These are phyloP conservation scores for Glyphotaelius pellucidus DNA, from an alignment of 2,888 invertebrate species.

Conservation along the genomic window DNA sequence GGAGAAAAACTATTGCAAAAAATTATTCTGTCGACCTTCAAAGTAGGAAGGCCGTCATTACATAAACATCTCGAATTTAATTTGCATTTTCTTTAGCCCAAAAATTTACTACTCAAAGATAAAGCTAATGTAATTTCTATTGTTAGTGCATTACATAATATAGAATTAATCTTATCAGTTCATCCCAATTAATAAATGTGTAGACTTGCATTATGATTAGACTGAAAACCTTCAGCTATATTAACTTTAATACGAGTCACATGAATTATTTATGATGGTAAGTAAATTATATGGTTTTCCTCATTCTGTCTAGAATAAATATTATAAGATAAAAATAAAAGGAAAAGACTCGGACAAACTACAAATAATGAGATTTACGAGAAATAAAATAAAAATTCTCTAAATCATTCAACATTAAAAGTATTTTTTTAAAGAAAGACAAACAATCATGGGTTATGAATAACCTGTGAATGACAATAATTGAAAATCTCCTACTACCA, in stretches of 20 bases:
- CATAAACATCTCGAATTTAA: not conserved
- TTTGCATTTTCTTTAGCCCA: not conserved
- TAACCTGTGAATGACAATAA: too few species aligned
- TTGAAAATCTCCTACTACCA: too few species aligned
- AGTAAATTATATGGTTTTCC: not conserved
- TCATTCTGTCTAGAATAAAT: not conserved
- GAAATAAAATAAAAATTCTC: not conserved
- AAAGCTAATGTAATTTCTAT: not conserved
- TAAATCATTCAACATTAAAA: not conserved
- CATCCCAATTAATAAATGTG: not conserved
- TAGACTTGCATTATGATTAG: not conserved
- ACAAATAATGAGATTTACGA: not conserved
- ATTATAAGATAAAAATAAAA: not conserved
- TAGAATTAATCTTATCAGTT: not conserved
- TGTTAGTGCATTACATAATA: not conserved
- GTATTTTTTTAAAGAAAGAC: not conserved
- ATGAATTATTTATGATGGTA: not conserved
- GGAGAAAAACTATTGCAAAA: too few species aligned
- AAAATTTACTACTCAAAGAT: not conserved
- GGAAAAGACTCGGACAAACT: not conserved
- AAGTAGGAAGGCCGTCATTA: not conserved
- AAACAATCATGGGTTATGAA: too few species aligned
- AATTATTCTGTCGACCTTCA: not conserved
- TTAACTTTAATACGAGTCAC: not conserved
- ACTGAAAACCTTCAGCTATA: not conserved